Evolutionary conservation across 2,888 invertebrate genomes (phyloP), one percentile per base, ranked within the genome.

Genomic region (Drosophila mayaguana): DNA sequence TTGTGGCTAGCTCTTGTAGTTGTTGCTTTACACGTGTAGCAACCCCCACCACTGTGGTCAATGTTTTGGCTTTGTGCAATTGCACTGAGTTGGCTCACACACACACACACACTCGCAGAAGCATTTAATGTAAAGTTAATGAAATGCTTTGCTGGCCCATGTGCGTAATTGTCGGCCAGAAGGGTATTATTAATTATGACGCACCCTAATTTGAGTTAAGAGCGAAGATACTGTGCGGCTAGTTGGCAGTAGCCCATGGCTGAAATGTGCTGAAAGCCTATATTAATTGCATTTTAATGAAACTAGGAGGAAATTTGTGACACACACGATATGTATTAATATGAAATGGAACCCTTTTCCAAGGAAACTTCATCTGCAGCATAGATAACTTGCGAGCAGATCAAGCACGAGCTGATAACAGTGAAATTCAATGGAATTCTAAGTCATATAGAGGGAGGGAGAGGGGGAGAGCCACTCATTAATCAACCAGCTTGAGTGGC

Each of bases 261-360:
- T 75, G 67, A 72, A 83, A 80, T 65, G 84, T 88, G 84, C 87
- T 88, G 84, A 85, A 85, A 85, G 83, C 72, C 88, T 71, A 75
- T 86, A 85, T 85, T 85, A 88, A 85, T 85, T 88, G 89, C 87
- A 79, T 85, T 85, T 85, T 85, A 85, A 85, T 85, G 84, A 85
- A 86, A 77, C 79, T 68, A 75, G 74, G 63, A 71, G 74, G 42
- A 73, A 62, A 61, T 59, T 42, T 46, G 25, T 59, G 61, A 62
- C 48, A 32, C 16, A 66, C 65, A 68, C 51, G 56, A 51, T 61
- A 32, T 20, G 46, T 56, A 22, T 56, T 42, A 38, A 43, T 28
- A 57, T 16, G 59, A 50, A 59, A 50, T 51, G 48, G 8, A 70
- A 79, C 72, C 86, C 70, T 66, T 72, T 71, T 38, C 63, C 64